These are phyloP conservation scores for Oreochromis niloticus DNA, from an alignment of 2,113 vertebrate species.

Conservation along the genomic window DNA sequence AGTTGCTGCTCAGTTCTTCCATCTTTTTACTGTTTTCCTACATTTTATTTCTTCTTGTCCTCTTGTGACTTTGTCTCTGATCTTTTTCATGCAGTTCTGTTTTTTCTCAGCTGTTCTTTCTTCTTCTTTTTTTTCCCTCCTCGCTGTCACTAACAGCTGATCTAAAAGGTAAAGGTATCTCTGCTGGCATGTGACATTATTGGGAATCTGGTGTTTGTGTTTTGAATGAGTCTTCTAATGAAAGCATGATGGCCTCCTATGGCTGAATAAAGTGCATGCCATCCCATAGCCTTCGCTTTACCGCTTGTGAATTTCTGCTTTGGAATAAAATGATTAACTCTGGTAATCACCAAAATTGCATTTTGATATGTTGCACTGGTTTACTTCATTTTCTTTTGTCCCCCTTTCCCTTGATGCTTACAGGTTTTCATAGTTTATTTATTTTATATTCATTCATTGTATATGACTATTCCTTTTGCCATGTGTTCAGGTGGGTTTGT, in stretches of 20 bases:
- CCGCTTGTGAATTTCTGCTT: background rate
- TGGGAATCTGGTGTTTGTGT: constrained; percentile 41
- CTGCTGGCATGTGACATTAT: constrained; percentile 80
- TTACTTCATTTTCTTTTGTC: background rate
- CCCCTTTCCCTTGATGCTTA: background rate
- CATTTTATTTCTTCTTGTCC: background rate
- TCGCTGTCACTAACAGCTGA: constrained; percentile 88
- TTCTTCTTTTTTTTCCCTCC: constrained; percentile 63
- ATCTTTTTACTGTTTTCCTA: background rate
- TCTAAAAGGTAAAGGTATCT: constrained; percentile 86
- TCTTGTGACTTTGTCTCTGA: background rate
- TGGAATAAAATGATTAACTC: background rate
- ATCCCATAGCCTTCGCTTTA: background rate
- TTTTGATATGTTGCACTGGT: background rate
- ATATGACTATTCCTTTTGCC: background rate
- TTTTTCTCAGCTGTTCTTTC: constrained; percentile 71
- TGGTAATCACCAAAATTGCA: background rate
- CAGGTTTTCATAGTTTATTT: background rate
- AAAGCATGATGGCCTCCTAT: background rate
- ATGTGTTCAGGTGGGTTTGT: constrained; percentile 85
- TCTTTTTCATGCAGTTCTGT: constrained; percentile 56
- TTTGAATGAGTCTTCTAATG: constrained; percentile 49
- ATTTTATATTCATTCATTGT: background rate
- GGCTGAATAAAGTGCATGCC: constrained; percentile 18
- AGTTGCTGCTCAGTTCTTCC: background rate